These are phyloP conservation scores for Pristionchus maxplancki DNA, from an alignment of 2,888 invertebrate genomes.

Conservation along the genomic window DNA sequence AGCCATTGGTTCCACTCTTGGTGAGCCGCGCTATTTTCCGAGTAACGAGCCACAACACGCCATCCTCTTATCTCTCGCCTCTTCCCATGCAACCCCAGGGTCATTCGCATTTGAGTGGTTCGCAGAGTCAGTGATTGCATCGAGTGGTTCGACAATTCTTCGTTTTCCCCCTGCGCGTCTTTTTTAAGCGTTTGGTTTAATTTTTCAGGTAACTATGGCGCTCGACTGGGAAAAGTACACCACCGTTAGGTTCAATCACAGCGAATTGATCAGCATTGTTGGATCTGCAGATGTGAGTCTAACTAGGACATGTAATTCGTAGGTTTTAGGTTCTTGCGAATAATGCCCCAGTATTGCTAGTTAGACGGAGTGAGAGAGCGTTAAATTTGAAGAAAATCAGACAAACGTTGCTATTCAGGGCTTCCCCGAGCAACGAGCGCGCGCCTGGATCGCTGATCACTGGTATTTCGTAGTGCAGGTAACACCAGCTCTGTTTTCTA, in stretches of 20 bases:
- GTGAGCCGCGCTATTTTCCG: not conserved
- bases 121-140: not conserved
- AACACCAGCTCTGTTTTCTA: not conserved
- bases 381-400: not conserved
- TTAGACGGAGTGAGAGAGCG: too few relatives aligned
- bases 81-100: not conserved
- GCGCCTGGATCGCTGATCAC: constrained; percentile 16
- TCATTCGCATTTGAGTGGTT: not conserved
- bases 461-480: constrained; percentile 38
- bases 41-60: not conserved
- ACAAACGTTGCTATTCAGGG: not conserved
- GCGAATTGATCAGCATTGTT: not conserved
- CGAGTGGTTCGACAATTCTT: not conserved
- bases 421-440: constrained; percentile 39
- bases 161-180: too few relatives aligned
- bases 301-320: too few relatives aligned
- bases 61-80: not conserved
- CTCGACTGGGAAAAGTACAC: not conserved
- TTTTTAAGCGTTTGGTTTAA: too few relatives aligned
- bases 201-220: not conserved
- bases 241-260: not conserved
- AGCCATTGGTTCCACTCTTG: not conserved
- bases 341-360: too few relatives aligned
- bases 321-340: too few relatives aligned
- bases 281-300: not conserved